These are phyloP conservation scores for Lymantria monacha DNA, from an alignment of 2,888 invertebrate species.

Conservation along the genomic window DNA sequence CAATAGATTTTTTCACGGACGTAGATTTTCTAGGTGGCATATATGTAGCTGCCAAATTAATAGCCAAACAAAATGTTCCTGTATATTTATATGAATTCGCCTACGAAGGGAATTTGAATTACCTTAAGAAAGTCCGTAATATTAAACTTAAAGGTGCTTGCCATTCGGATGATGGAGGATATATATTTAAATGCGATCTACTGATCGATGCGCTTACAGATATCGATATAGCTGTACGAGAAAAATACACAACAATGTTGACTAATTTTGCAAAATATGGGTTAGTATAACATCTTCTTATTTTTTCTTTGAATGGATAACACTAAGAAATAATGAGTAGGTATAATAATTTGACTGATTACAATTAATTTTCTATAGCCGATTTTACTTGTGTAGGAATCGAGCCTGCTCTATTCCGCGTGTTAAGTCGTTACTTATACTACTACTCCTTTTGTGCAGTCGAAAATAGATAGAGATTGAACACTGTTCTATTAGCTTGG, in stretches of 20 bases:
- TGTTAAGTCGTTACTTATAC: no score
- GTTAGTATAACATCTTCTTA: constrained; percentile 44
- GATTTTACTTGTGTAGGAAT: no score
- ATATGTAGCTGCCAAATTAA: constrained; percentile 52
- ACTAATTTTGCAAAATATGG: constrained; percentile 84
- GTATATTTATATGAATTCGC: constrained; percentile 83
- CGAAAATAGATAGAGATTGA: no score
- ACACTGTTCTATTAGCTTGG: no score
- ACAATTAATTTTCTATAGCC: no score
- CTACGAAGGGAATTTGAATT: constrained; percentile 79
- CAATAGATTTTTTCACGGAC: constrained; percentile 76
- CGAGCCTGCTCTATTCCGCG: no score
- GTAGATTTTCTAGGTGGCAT: constrained; percentile 67
- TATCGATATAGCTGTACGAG: constrained; percentile 58
- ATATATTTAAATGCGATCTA: constrained; percentile 69
- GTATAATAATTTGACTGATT: no score
- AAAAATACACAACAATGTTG: constrained; percentile 81
- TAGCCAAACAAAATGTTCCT: constrained; percentile 60
- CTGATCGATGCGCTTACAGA: constrained; percentile 43
- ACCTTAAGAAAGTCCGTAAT: constrained; percentile 66
- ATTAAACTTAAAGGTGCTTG: constrained; percentile 76
- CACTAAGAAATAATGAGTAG: no score
- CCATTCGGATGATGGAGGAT: constrained; percentile 84
- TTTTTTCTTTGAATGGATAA: no score
- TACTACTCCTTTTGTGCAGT: no score